phyloP scores from a whole-genome alignment of 2,797 vertebrate species.

The Enteromius anoplus region DNA sequence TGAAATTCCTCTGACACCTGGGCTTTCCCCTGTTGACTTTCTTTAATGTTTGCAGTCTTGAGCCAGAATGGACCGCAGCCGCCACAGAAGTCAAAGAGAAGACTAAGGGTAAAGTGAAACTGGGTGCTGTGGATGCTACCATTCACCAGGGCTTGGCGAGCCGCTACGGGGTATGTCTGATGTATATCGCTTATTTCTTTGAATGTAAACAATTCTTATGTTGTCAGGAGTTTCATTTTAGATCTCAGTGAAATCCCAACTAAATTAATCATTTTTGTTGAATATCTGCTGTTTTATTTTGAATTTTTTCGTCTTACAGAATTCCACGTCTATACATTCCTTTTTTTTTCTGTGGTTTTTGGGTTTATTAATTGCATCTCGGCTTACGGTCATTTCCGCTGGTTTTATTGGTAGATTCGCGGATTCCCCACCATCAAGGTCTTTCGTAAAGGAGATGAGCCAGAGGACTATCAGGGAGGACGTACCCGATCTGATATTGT shows the following conservation, averaged over 20 bases:
- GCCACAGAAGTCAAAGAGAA: constrained; percentile 90
- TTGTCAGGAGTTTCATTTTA: neutral
- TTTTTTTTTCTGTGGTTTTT: neutral
- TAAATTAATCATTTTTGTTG: neutral
- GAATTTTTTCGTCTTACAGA: neutral
- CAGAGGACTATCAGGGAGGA: constrained; percentile 91
- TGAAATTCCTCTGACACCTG: constrained; percentile 7
- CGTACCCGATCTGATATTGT: constrained; percentile 87
- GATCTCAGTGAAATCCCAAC: neutral
- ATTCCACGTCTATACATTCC: neutral
- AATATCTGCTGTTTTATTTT: neutral
- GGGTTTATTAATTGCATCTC: neutral
- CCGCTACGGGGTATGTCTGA: constrained; percentile 88
- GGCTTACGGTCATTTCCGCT: neutral
- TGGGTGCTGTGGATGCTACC: constrained; percentile 93
- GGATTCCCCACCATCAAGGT: constrained; percentile 98
- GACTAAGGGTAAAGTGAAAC: constrained; percentile 90
- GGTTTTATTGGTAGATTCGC: constrained; percentile 77
- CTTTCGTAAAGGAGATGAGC: constrained; percentile 94
- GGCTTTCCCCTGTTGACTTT: constrained; percentile 2
- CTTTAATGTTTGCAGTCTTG: constrained; percentile 68
- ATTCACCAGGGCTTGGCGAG: constrained; percentile 84
- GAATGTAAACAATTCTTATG: neutral
- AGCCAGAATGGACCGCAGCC: constrained; percentile 95
- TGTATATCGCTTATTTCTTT: neutral